Base-by-base conservation (phyloP, 2,113 vertebrate genomes). In the Anoura caudifer region DNA sequence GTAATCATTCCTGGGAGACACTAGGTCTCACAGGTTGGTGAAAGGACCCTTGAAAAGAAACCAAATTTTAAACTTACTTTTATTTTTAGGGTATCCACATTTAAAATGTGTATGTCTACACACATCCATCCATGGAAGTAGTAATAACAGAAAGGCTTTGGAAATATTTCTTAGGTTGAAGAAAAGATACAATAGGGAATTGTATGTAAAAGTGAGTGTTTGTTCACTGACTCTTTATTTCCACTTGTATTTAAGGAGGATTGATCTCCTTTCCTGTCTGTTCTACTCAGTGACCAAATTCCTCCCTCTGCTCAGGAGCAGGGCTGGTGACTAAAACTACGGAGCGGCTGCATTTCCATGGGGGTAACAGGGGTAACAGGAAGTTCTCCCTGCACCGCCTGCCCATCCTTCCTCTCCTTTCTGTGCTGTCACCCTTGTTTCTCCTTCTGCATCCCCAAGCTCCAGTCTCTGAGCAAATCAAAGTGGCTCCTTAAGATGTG, bases 41-140 rank as follows among this genome's bases (percentile, higher is more conserved):
- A 84, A 90, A 90, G 33, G 2, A 31, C 26, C 14, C 47, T 81
- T 45, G n/a, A 63, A 73, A 70, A 47, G 8, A 92, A 67, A 72
- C 2, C 20, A 52, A 28, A 87, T 36, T 94, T 95, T 90, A 81
- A 93, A 91, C 13, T 31, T 72, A 54, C 24, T 52, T 69, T 88
- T 63, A 70, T 79, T 76, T 52, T 65, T 65, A 61, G 52, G 33
- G 28, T 38, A 77, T 67, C 15, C 45, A 77, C 19, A 72, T 61
- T 85, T 75, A 54, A 88, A 88, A 75, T 13, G 2, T 73, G 2
- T 14, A 38, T 14, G 20, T 31, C n/a, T 10, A 26, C 61, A 50
- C 69, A 73, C 24, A 31, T 0, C 3, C 7, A 63, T 3, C 9
- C 26, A 52, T 61, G 79, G 52, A 59, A 7, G 24, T 31, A 84